These are phyloP conservation scores for Proales similis DNA, from an alignment of 1,140 invertebrate genomes.

Conservation along the genomic window DNA sequence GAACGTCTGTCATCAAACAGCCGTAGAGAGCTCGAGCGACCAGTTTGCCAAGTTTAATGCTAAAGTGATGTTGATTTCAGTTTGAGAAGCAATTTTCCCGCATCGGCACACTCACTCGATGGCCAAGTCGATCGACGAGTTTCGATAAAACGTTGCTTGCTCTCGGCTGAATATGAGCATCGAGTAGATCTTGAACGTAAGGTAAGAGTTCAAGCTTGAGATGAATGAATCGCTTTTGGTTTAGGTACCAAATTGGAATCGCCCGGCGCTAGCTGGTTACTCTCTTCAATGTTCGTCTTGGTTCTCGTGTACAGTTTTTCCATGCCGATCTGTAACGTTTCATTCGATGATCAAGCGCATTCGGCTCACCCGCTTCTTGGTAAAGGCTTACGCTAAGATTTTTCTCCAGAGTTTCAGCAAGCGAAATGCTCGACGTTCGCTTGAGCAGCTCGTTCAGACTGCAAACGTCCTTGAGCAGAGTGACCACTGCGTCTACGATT, in stretches of 20 bases:
- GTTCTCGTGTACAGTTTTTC: conserved; percentile 11
- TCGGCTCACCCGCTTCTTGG: too few species aligned
- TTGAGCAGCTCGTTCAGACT: conserved; percentile 13
- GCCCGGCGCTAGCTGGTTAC: neutral
- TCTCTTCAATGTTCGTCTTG: neutral
- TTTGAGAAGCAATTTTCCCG: neutral
- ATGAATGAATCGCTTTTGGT: neutral
- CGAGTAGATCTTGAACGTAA: neutral
- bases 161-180: conserved; percentile 14
- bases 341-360: neutral
- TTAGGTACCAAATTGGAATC: neutral
- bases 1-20: conserved; percentile 20
- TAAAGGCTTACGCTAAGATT: conserved; percentile 6
- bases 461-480: conserved; percentile 5
- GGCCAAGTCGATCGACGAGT: neutral
- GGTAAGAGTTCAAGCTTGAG: neutral
- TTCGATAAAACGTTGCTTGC: conserved; percentile 18
- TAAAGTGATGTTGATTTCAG: neutral
- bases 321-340: conserved; percentile 19
- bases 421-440: conserved; percentile 14
- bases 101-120: neutral
- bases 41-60: neutral
- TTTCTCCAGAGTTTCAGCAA: conserved; percentile 16
- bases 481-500: neutral
- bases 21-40: conserved; percentile 1